Percentiles rank a stretch among this genome's conserved stretches.
Conservation (phyloP, 1,140 invertebrate species). For the Cyrtorhinus lividipennis region DNA sequence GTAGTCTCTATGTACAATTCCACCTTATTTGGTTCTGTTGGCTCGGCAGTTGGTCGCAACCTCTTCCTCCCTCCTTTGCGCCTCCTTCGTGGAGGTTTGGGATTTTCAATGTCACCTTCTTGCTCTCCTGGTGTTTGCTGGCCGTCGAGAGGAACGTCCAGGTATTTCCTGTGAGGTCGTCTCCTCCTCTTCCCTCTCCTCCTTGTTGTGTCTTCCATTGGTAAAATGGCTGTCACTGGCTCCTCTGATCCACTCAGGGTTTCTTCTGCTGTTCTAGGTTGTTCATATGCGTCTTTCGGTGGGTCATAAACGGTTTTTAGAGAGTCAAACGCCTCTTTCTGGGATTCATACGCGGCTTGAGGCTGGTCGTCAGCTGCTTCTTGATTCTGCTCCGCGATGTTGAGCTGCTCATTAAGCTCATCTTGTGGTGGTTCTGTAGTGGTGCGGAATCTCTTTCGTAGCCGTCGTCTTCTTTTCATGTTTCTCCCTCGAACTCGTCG, state of each 20-base stretch:
- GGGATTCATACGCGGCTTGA: slow-evolving; percentile 21
- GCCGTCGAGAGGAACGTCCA: slow-evolving; percentile 12
- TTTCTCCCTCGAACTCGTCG: slow-evolving; percentile 11
- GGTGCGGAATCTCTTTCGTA: slow-evolving; percentile 23
- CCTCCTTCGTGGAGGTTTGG: slow-evolving; percentile 19
- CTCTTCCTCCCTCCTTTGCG: slow-evolving; percentile 22
- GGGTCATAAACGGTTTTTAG: too few relatives aligned
- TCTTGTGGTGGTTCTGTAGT: slow-evolving; percentile 16
- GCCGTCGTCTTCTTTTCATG: slow-evolving; percentile 21
- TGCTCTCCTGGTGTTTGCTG: slow-evolving; percentile 14
- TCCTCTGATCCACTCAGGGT: too few relatives aligned
- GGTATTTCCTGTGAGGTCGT: slow-evolving; percentile 21
- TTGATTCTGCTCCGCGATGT: slow-evolving; percentile 1
- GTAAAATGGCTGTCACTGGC: slow-evolving; percentile 16
- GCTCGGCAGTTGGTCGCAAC: slow-evolving; percentile 7
- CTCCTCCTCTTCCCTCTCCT: slow-evolving; percentile 33
- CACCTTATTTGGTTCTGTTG: slow-evolving; percentile 11
- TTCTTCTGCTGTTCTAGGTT: slow-evolving; percentile 16
- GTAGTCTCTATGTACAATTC: slow-evolving; percentile 13
- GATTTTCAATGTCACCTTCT: not conserved
- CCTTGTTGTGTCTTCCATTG: slow-evolving; percentile 26
- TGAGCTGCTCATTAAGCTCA: not conserved
- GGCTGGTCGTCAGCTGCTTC: slow-evolving; percentile 22
- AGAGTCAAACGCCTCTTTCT: too few relatives aligned
- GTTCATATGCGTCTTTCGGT: too few relatives aligned